Conservation (phyloP, 2,113 vertebrate species). For the Zosterops pallidus region DNA sequence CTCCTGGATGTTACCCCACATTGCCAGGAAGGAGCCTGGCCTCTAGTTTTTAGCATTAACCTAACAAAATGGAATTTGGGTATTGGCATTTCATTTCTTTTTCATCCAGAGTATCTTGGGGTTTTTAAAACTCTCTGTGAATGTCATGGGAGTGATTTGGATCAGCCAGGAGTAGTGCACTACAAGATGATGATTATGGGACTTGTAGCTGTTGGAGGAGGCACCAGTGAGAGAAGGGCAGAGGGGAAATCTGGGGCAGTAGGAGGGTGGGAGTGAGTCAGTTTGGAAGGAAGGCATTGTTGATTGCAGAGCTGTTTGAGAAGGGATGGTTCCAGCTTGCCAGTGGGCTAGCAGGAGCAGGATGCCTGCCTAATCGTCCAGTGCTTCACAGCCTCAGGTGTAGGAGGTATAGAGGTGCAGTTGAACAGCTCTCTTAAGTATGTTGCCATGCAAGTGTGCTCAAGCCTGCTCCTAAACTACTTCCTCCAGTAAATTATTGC, state of each 20-base stretch:
- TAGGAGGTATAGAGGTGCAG: not conserved
- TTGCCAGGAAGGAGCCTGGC: not conserved
- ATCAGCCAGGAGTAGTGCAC: not conserved
- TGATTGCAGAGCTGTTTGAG: not conserved
- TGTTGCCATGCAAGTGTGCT: not conserved
- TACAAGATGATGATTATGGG: no score
- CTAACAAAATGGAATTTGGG: not conserved
- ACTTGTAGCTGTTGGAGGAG: not conserved
- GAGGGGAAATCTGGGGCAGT: not conserved
- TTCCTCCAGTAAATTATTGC: not conserved
- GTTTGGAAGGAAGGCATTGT: not conserved
- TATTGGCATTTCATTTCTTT: not conserved
- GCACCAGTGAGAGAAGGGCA: not conserved
- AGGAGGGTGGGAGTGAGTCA: not conserved
- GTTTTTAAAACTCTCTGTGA: not conserved
- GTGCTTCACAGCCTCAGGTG: not conserved
- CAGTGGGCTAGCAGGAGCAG: not conserved
- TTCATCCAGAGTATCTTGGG: not conserved
- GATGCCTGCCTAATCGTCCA: not conserved
- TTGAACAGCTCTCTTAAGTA: not conserved
- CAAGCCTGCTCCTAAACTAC: not conserved
- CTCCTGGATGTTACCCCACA: rapidly evolving
- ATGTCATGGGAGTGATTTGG: not conserved
- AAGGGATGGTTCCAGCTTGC: not conserved
- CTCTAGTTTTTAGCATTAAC: not conserved